Conservation (phyloP, 1,140 invertebrate species). For the Drosophila pandora region DNA sequence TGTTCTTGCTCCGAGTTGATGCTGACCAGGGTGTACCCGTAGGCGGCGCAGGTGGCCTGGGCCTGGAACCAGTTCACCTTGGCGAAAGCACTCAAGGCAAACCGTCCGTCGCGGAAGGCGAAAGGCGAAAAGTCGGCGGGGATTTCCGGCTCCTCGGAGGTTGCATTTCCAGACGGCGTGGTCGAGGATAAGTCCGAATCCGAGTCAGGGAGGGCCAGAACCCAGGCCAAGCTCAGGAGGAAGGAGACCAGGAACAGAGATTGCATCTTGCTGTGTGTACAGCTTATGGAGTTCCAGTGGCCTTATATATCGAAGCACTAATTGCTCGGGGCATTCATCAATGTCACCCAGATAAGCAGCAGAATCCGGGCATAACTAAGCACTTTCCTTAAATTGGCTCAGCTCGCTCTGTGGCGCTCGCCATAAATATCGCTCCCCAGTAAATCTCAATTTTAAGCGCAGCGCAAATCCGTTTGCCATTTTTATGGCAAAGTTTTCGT, state of each 20-base stretch:
- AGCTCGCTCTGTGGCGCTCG: constrained; percentile 8
- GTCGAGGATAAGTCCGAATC: neutral
- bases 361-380: constrained; percentile 28
- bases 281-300: neutral
- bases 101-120: constrained; percentile 13
- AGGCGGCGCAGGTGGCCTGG: constrained; percentile 33
- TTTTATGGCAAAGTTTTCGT: constrained; percentile 65
- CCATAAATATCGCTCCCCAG: constrained; percentile 64
- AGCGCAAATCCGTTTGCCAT: constrained; percentile 76
- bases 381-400: constrained; percentile 39
- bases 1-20: constrained; percentile 36
- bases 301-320: constrained; percentile 30
- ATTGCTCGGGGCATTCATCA: constrained; percentile 39
- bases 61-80: constrained; percentile 57
- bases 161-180: constrained; percentile 10
- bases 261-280: constrained; percentile 21
- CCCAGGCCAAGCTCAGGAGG: constrained; percentile 13
- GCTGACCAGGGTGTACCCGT: constrained; percentile 43
- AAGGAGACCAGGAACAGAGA: constrained; percentile 26
- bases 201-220: neutral
- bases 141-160: constrained; percentile 1
- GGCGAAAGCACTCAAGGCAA: constrained; percentile 42
- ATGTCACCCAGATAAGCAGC: constrained; percentile 37
- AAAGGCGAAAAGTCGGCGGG: constrained; percentile 35
- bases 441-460: constrained; percentile 78